A percentile compares a stretch with the other conserved stretches of the same genome.
These are phyloP conservation scores for Cheilosia soror DNA, from an alignment of 2,888 invertebrate species.

Conservation along the genomic window DNA sequence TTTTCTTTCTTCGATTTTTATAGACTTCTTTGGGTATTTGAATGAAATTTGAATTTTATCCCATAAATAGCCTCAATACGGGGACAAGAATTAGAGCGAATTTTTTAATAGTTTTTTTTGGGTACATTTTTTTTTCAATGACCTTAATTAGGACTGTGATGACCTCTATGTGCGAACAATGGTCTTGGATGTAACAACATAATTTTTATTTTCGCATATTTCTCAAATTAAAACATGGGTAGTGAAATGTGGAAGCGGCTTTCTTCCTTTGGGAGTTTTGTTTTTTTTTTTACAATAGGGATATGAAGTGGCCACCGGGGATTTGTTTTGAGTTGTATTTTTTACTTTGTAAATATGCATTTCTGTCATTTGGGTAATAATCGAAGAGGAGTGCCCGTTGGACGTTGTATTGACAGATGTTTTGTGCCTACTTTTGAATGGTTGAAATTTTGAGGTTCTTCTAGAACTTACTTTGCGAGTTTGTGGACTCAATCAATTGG, in stretches of 20 bases:
- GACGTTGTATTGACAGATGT: conserved; percentile 67
- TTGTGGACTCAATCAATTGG: no score
- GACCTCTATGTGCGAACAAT: conserved; percentile 59
- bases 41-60: conserved; percentile 55
- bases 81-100: conserved; percentile 56
- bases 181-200: conserved; percentile 65
- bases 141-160: conserved; percentile 74
- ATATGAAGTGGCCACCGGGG: conserved; percentile 67
- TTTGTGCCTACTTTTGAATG: conserved; percentile 32
- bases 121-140: conserved; percentile 44
- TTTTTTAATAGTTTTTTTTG: conserved; percentile 55
- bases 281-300: conserved; percentile 14
- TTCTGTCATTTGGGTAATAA: conserved; percentile 43
- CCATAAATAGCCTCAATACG: conserved; percentile 25
- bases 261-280: not conserved
- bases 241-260: conserved; percentile 52
- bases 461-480: no score
- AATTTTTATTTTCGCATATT: conserved; percentile 55
- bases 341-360: not conserved
- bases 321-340: conserved; percentile 54
- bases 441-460: not conserved
- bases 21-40: conserved; percentile 38
- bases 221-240: conserved; percentile 40
- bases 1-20: conserved; percentile 31
- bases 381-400: conserved; percentile 44